A percentile compares a stretch with the other conserved stretches of the same genome.
phyloP scores from a whole-genome alignment of 2,113 vertebrate genomes.

The Oxyura jamaicensis region DNA sequence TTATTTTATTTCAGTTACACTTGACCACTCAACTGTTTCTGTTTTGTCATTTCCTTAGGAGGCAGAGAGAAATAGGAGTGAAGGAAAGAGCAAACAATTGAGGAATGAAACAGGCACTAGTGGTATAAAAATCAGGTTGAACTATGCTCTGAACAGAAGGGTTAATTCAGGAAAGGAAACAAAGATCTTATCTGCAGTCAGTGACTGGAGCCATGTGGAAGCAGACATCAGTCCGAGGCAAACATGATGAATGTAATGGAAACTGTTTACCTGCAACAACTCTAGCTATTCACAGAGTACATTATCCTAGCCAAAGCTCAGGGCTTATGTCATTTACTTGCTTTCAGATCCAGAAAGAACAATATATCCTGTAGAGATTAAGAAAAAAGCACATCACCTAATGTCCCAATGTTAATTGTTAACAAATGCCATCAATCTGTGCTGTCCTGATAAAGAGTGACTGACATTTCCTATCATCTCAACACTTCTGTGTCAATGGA shows the following conservation, averaged over 20 bases:
- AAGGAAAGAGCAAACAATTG: background rate
- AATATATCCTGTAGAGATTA: background rate
- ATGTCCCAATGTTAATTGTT: background rate
- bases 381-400: background rate
- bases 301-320: background rate
- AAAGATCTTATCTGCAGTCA: background rate
- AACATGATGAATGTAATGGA: background rate
- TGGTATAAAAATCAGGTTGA: background rate
- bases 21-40: conserved; percentile 39
- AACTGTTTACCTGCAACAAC: background rate
- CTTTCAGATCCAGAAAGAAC: background rate
- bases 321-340: background rate
- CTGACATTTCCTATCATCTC: fast-evolving
- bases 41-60: conserved; percentile 42
- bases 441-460: conserved; percentile 10
- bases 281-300: background rate
- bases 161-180: background rate
- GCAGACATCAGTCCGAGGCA: background rate
- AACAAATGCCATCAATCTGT: background rate
- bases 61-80: background rate
- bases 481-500: background rate
- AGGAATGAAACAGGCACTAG: background rate
- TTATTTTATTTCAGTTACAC: conserved; percentile 36
- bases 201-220: background rate
- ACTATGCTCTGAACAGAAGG: background rate